Evolutionary conservation across 2,113 vertebrate genomes (phyloP), one percentile per base, ranked within the genome.

Genomic region (Trichechus manatus): DNA sequence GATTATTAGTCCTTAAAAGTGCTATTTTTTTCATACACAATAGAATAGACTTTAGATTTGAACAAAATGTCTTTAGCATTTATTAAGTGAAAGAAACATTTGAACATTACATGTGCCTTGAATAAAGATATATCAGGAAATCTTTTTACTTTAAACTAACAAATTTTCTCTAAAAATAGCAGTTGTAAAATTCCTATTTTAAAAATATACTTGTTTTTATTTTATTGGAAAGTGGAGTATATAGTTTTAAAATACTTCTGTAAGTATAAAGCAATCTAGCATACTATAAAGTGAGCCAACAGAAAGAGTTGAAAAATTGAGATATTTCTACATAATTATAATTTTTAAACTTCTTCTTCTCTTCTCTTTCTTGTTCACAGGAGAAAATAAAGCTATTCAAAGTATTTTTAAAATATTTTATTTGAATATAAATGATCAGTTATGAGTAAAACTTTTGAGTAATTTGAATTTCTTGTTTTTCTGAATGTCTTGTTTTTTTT

Each of bases 61-160:
- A 91, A 88, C 33, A 89, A 89, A 7, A 68, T 31, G 92, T 98
- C 19, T 50, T 93, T 44, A 86, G 87, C 75, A 53, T 72, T 95
- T 89, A 87, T 68, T 81, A 91, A 94, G 13, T 81, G 68, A 96
- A 82, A 84, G 68, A 95, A 97, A n/a, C 27, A 80, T 96, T 83
- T 95, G 85, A 94, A 88, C 22, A 29, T 96, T 88, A 59, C 87
- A 39, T 19, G 81, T 98, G 93, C 93, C 94, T 98, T 97, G 80
- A 93, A 90, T 92, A 87, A 97, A 84, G 27, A 33, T 96, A 66
- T 93, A 93, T 93, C 77, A 95, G 36, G 47, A 92, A 95, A 81
- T 89, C 47, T 9, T 84, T 95, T 75, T 94, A 95, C 44, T 93
- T 84, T 85, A 92, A 88, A 64, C 10, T 79, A 94, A 89, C 59